Evolutionary conservation across 2,113 vertebrate genomes (phyloP).

Genomic region (Procavia capensis): DNA sequence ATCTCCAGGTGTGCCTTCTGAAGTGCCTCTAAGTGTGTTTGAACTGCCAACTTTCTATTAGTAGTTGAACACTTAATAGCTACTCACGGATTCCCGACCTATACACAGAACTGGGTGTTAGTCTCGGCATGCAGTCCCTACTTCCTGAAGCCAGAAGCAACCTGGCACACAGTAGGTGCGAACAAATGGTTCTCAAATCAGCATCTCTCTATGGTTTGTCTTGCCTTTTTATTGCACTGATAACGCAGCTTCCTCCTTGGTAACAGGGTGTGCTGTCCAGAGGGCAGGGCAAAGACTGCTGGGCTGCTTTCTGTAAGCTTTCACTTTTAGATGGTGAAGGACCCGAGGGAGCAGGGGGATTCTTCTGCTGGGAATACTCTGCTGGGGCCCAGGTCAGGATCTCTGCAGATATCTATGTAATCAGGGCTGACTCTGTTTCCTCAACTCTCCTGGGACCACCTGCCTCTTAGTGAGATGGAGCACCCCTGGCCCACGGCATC

Average conservation of each 20-base stretch:
- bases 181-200: accelerated
- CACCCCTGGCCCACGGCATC: accelerated
- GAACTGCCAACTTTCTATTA: too few species aligned
- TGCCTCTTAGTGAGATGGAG: neutral
- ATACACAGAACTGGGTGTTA: too few species aligned
- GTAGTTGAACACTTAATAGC: too few species aligned
- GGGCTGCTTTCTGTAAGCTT: neutral
- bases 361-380: accelerated
- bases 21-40: too few species aligned
- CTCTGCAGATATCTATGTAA: neutral
- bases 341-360: too few species aligned
- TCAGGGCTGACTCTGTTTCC: neutral
- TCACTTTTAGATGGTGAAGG: neutral
- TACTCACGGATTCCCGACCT: too few species aligned
- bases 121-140: neutral
- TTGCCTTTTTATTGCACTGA: neutral
- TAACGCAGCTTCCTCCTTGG: neutral
- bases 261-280: neutral
- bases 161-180: neutral
- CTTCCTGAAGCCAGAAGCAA: neutral
- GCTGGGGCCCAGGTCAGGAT: accelerated
- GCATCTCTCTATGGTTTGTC: accelerated
- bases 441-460: neutral
- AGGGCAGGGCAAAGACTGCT: neutral
- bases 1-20: too few species aligned